Evolutionary conservation across 2,797 vertebrate species (phyloP).

Genomic region (Gymnopithys bicolor): DNA sequence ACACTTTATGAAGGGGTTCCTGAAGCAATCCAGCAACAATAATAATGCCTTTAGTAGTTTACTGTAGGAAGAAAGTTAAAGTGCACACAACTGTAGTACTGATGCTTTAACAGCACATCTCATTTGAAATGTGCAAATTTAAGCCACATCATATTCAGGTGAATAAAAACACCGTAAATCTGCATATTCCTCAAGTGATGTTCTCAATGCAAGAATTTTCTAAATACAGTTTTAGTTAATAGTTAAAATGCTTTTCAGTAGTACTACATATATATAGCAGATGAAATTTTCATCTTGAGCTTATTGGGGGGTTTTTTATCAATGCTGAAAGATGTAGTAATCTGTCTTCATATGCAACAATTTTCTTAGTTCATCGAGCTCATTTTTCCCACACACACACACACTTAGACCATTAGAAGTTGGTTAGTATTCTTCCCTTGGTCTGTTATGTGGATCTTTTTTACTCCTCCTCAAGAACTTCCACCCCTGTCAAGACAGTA

Average conservation of each 20-base stretch:
- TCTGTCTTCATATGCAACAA: neutral
- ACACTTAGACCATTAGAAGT: neutral
- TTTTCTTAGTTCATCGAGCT: neutral
- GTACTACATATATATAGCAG: neutral
- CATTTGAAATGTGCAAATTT: neutral
- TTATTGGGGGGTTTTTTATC: neutral
- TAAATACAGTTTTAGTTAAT: neutral
- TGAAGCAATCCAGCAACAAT: neutral
- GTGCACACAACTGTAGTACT: neutral
- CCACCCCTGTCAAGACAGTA: neutral
- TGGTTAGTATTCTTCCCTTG: neutral
- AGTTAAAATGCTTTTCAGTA: neutral
- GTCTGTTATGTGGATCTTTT: neutral
- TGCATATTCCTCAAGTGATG: neutral
- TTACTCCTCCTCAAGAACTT: neutral
- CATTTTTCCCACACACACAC: neutral
- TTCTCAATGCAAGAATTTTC: neutral
- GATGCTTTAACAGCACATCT: neutral
- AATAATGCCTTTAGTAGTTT: neutral
- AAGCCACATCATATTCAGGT: neutral
- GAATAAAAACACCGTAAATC: neutral
- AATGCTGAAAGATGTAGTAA: neutral
- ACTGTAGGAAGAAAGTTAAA: neutral
- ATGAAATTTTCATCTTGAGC: neutral
- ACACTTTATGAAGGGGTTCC: neutral